Evolutionary conservation across 2,113 vertebrate species (phyloP), one percentile per base, ranked within the genome.

Genomic region (Progne subis): DNA sequence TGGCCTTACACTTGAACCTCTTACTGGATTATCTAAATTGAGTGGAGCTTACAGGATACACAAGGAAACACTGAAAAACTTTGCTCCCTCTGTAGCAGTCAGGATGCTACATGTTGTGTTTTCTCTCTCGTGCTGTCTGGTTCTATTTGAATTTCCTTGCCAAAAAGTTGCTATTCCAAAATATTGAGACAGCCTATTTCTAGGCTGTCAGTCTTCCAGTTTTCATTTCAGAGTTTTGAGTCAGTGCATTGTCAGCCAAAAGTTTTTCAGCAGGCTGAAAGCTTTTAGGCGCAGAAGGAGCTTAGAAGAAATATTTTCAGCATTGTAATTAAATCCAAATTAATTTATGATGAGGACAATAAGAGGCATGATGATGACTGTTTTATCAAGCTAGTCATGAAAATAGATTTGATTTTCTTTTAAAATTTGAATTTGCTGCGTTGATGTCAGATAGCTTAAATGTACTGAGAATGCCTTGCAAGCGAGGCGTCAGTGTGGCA

Each of bases 141-240:
- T 88, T 92, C 43, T 72, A 69, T 76, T 74, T 3, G 25, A 23
- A 61, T 82, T 94, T 92, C 80, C 78, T 77, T 95, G 94, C 92
- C 90, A 95, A 95, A 92, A 94, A 26, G 3, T 43, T 77, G n/a
- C 26, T 90, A 52, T 93, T 94, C 94, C 82, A 80, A 93, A 95
- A 72, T 94, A 94, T 86, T 93, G 78, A 80, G 88, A 87, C 67
- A 90, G 88, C 59, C 82, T 96, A 82, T 86, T 95, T 96, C 85
- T 95, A 88, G 82, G 64, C 43, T 96, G 89, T 94, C 87, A 61
- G 67, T 92, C 87, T 91, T 95, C 87, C 95, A 91, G 89, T 89
- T 87, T 92, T 92, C 74, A 76, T 92, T 93, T 92, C 46, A 80
- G 94, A 93, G 55, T 65, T 95, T 95, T 94, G 55, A 93, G 88